phyloP scores from a whole-genome alignment of 2,888 invertebrate genomes.

The Cheilosia impressa region DNA sequence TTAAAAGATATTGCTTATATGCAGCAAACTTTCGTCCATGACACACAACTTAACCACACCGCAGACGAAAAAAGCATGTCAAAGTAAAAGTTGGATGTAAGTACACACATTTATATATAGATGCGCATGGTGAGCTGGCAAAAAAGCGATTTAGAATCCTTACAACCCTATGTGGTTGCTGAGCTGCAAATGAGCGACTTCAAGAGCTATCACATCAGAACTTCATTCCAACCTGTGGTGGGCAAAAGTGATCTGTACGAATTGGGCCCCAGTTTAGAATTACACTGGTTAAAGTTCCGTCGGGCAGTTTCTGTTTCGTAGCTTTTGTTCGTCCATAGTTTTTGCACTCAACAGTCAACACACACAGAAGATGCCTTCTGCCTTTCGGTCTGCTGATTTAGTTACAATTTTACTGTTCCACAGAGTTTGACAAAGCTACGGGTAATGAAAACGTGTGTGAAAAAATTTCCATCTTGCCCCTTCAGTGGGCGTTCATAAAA shows the following conservation, averaged over 20 bases:
- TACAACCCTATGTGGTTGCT: constrained; percentile 23
- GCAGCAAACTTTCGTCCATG: too few relatives aligned
- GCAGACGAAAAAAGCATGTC: too few relatives aligned
- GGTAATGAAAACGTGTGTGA: too few relatives aligned
- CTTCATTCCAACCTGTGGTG: not conserved
- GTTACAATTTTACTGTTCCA: too few relatives aligned
- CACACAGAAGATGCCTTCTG: not conserved
- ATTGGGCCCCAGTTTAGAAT: constrained; percentile 2
- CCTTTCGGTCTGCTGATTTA: too few relatives aligned
- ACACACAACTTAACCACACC: too few relatives aligned
- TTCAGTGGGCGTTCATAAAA: too few relatives aligned
- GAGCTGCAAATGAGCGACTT: not conserved
- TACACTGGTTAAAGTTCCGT: constrained; percentile 8
- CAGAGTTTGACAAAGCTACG: too few relatives aligned
- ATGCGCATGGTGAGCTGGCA: not conserved
- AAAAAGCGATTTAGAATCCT: constrained; percentile 12
- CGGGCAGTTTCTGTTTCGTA: not conserved
- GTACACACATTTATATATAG: not conserved
- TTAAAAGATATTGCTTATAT: too few relatives aligned
- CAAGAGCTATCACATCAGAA: not conserved
- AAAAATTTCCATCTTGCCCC: too few relatives aligned
- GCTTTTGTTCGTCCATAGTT: not conserved
- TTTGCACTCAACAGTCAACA: not conserved
- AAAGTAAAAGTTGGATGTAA: too few relatives aligned
- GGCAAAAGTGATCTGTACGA: constrained; percentile 19